These are phyloP conservation scores for Lacerta viridis DNA, from an alignment of 2,797 vertebrate genomes.

Conservation along the genomic window DNA sequence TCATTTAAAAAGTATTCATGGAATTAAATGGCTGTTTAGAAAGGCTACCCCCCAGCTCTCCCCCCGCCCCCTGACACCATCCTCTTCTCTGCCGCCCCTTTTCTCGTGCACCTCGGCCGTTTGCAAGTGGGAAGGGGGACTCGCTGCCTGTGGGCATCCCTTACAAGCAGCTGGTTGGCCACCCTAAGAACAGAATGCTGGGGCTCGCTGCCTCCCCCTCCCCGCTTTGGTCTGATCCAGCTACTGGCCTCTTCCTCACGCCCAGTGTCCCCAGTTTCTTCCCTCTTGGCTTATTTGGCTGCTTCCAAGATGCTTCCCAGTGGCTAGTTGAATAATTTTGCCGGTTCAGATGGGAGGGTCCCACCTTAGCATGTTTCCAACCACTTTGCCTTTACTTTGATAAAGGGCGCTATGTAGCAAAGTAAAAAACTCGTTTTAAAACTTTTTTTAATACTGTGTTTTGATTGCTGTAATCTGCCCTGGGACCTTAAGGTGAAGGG, in stretches of 20 bases:
- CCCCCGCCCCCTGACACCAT: neutral
- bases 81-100: neutral
- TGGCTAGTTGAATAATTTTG: neutral
- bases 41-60: accelerated
- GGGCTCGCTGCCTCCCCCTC: neutral
- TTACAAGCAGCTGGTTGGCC: no score
- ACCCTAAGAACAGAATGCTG: no score
- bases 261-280: no score
- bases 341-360: neutral
- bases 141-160: no score
- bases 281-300: neutral
- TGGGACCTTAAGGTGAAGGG: no score
- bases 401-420: no score
- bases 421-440: no score
- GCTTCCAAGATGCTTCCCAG: neutral
- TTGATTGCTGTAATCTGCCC: no score
- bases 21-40: neutral
- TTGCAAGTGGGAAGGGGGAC: no score
- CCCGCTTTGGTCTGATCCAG: neutral
- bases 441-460: no score
- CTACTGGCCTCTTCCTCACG: neutral
- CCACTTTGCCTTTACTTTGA: no score
- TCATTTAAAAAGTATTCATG: no score
- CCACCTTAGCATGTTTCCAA: neutral
- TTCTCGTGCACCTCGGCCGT: neutral